phyloP scores from a whole-genome alignment of 2,888 invertebrate genomes.

The Campopleginae sp. region DNA sequence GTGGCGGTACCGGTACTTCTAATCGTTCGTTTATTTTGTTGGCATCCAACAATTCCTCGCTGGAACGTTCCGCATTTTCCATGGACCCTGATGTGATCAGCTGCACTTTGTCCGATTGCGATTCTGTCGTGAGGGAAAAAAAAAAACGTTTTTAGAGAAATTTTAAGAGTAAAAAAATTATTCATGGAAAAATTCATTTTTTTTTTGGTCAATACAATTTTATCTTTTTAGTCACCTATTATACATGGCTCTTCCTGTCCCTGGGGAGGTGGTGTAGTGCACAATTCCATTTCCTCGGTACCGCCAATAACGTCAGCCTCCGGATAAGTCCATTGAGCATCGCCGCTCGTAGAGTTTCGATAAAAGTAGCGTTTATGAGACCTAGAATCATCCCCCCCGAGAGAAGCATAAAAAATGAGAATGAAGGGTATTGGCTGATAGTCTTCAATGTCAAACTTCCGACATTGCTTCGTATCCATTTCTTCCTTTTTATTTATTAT shows the following conservation, averaged over 20 bases:
- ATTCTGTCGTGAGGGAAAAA: slow-evolving; percentile 27
- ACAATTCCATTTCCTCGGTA: slow-evolving; percentile 87
- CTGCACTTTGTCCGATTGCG: slow-evolving; percentile 51
- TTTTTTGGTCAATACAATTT: background rate
- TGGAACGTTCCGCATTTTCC: slow-evolving; percentile 30
- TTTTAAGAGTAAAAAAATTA: background rate
- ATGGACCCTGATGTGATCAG: slow-evolving; percentile 26
- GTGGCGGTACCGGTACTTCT: slow-evolving; percentile 73
- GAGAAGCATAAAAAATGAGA: slow-evolving; percentile 69
- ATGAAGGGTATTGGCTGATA: slow-evolving; percentile 63
- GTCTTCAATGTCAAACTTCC: slow-evolving; percentile 61
- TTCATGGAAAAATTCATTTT: background rate
- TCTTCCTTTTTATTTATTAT: slow-evolving; percentile 34
- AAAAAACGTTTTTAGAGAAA: background rate
- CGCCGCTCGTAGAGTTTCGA: slow-evolving; percentile 86
- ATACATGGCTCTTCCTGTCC: slow-evolving; percentile 78
- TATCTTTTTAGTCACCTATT: slow-evolving; percentile 71
- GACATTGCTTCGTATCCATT: slow-evolving; percentile 61
- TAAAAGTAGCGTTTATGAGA: slow-evolving; percentile 89
- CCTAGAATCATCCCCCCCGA: slow-evolving; percentile 84
- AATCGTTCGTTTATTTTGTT: slow-evolving; percentile 37
- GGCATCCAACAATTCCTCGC: slow-evolving; percentile 24
- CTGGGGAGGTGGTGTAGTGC: slow-evolving; percentile 86
- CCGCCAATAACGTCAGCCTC: slow-evolving; percentile 84
- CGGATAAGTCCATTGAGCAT: slow-evolving; percentile 89